These are phyloP conservation scores for Bubo bubo DNA, from an alignment of 2,113 vertebrate genomes.

Conservation along the genomic window DNA sequence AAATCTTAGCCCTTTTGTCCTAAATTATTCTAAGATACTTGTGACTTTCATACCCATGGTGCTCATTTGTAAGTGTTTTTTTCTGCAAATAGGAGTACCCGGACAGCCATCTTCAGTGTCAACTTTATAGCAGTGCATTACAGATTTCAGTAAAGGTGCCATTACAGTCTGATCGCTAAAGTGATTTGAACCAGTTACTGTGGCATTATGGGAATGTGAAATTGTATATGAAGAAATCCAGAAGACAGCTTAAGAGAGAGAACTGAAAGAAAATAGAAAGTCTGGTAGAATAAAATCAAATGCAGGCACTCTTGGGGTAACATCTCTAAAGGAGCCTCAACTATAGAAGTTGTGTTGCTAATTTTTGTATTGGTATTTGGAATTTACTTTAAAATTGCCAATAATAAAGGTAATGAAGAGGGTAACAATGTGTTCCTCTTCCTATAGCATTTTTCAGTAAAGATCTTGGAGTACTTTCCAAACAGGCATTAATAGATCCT, in stretches of 20 bases:
- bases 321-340: neutral
- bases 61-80: neutral
- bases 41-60: neutral
- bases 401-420: neutral
- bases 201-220: neutral
- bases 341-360: neutral
- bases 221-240: neutral
- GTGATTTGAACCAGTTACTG: neutral
- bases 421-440: neutral
- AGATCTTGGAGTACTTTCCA: neutral
- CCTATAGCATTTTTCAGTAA: neutral
- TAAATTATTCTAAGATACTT: neutral
- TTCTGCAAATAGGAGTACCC: neutral
- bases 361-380: neutral
- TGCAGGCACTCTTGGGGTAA: neutral
- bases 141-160: neutral
- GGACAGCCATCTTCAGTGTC: neutral
- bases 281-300: neutral
- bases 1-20: neutral
- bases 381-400: neutral
- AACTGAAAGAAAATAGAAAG: neutral
- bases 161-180: neutral
- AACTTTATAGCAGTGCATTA: neutral
- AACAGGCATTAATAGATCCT: neutral
- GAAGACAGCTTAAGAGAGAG: neutral